These are phyloP conservation scores for Clostera curtula DNA, from an alignment of 2,888 invertebrate species.

Conservation along the genomic window DNA sequence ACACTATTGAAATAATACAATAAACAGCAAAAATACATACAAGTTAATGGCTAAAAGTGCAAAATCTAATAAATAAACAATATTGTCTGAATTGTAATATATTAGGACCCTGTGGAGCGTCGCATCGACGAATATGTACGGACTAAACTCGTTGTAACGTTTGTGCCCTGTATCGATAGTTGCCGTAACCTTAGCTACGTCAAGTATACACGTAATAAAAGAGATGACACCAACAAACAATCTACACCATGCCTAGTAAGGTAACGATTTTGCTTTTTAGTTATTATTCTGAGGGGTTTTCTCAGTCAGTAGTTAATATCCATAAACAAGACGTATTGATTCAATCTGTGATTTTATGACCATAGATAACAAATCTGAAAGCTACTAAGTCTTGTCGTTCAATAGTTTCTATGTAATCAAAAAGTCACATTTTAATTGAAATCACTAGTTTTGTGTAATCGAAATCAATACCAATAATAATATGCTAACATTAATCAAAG, in stretches of 20 bases:
- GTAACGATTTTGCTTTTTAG: constrained; percentile 13
- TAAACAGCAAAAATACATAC: constrained; percentile 16
- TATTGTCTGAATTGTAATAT: constrained; percentile 46
- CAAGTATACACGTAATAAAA: constrained; percentile 2
- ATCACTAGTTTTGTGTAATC: no score
- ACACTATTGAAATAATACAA: constrained; percentile 18
- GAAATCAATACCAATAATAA: no score
- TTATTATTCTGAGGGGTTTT: no score
- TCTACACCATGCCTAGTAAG: constrained; percentile 14
- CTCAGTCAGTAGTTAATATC: no score
- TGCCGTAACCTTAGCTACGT: constrained; percentile 4
- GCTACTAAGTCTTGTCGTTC: no score
- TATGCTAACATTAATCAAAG: no score
- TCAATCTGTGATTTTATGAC: no score
- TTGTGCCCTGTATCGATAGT: constrained; percentile 25
- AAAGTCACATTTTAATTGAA: no score
- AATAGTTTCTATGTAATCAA: no score
- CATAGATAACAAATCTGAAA: no score
- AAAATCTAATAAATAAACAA: constrained; percentile 25
- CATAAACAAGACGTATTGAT: no score
- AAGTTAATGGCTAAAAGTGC: no score
- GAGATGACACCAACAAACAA: constrained; percentile 15
- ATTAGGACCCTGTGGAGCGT: constrained; percentile 65
- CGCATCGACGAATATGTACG: constrained; percentile 45
- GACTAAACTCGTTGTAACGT: constrained; percentile 57